phyloP scores from a whole-genome alignment of 2,113 vertebrate species.

The Oostethus manadensis region DNA sequence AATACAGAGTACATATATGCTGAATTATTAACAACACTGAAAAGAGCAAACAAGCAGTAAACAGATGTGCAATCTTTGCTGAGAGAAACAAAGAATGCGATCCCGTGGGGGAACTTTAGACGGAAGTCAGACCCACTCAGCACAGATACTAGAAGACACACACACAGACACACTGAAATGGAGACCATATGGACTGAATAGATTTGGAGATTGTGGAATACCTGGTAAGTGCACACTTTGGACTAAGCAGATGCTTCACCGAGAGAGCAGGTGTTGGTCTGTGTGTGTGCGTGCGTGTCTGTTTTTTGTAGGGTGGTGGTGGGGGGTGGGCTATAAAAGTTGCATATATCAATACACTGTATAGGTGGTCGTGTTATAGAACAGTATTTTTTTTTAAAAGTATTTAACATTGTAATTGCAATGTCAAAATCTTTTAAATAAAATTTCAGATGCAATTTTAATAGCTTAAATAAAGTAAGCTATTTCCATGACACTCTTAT shows the following conservation, averaged over 20 bases:
- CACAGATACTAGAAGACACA: not conserved
- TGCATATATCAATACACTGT: too few relatives aligned
- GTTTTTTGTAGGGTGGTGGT: too few relatives aligned
- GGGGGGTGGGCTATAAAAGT: too few relatives aligned
- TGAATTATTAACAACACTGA: not conserved
- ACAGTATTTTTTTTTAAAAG: too few relatives aligned
- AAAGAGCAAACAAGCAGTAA: not conserved
- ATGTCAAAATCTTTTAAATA: too few relatives aligned
- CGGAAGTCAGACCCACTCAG: not conserved
- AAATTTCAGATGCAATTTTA: too few relatives aligned
- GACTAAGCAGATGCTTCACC: constrained; percentile 41
- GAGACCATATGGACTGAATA: constrained; percentile 42
- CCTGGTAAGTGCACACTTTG: constrained; percentile 29
- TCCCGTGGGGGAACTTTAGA: constrained; percentile 13
- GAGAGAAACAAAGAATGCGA: not conserved
- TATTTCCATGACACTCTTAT: too few relatives aligned
- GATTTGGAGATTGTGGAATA: constrained; percentile 31
- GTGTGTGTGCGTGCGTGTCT: not conserved
- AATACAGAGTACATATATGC: not conserved
- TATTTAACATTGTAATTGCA: too few relatives aligned
- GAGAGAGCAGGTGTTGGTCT: constrained; percentile 3
- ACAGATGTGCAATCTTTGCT: constrained; percentile 13
- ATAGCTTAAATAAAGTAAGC: too few relatives aligned
- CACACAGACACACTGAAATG: not conserved
- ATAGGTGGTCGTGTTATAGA: too few relatives aligned